phyloP scores from a whole-genome alignment of 1,140 invertebrate species.

The Drosophila bocqueti region DNA sequence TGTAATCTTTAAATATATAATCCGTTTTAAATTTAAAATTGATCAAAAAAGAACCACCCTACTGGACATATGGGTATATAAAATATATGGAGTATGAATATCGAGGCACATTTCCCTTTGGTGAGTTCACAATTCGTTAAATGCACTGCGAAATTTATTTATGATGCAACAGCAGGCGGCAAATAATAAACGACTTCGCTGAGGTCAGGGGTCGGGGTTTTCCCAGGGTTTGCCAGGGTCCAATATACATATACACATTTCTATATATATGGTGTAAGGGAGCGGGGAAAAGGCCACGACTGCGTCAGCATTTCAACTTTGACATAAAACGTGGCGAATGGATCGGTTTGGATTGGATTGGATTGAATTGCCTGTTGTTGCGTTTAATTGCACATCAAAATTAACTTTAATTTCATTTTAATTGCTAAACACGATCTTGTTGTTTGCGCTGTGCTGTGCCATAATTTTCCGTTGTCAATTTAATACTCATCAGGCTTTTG shows the following conservation, averaged over 20 bases:
- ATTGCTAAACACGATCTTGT: slow-evolving; percentile 63
- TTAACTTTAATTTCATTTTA: slow-evolving; percentile 76
- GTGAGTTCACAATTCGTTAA: slow-evolving; percentile 74
- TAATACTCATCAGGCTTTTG: slow-evolving; percentile 16
- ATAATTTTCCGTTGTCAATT: slow-evolving; percentile 41
- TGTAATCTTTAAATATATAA: background rate
- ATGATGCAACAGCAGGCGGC: slow-evolving; percentile 65
- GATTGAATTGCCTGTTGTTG: background rate
- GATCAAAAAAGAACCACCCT: slow-evolving; percentile 9
- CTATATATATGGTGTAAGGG: background rate
- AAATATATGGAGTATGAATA: slow-evolving; percentile 32
- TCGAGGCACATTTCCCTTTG: slow-evolving; percentile 39
- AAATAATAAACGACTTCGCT: slow-evolving; percentile 74
- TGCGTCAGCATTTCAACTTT: slow-evolving; percentile 53
- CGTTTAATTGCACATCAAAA: slow-evolving; percentile 78
- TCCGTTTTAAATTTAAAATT: background rate
- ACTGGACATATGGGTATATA: background rate
- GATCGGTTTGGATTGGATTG: background rate
- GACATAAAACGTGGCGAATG: slow-evolving; percentile 14
- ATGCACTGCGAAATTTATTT: slow-evolving; percentile 81
- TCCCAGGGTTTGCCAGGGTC: background rate
- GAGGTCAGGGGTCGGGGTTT: slow-evolving; percentile 27
- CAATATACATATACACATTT: too few species aligned
- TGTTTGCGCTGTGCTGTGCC: slow-evolving; percentile 6
- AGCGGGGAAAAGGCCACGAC: slow-evolving; percentile 22